phyloP scores from a whole-genome alignment of 1,140 invertebrate species.

The Galleria mellonella region DNA sequence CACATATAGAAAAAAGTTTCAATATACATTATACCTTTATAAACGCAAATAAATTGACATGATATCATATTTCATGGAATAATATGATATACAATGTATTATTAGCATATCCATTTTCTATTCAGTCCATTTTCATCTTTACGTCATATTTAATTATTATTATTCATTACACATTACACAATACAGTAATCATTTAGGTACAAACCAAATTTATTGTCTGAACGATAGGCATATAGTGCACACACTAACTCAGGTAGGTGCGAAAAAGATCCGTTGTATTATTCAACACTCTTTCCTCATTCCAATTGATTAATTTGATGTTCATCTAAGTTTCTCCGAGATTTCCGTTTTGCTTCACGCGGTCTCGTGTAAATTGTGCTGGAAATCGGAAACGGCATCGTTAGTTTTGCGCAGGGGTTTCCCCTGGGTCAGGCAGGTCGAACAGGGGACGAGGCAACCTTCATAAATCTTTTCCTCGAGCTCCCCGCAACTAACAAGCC shows the following conservation, averaged over 20 bases:
- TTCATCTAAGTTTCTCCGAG: constrained; percentile 34
- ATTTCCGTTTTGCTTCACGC: constrained; percentile 27
- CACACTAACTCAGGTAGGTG: constrained; percentile 8
- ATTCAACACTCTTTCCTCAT: constrained; percentile 21
- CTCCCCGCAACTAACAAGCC: constrained; percentile 63
- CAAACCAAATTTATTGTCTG: too few relatives aligned
- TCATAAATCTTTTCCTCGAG: constrained; percentile 66
- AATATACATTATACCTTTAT: too few relatives aligned
- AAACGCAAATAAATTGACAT: too few relatives aligned
- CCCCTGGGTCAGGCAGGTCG: constrained; percentile 47
- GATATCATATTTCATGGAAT: too few relatives aligned
- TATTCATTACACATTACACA: too few relatives aligned
- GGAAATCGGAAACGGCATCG: constrained; percentile 61
- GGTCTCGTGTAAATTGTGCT: constrained; percentile 58
- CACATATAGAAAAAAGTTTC: too few relatives aligned
- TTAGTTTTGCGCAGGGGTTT: constrained; percentile 50
- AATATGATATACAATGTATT: too few relatives aligned
- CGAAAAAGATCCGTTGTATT: constrained; percentile 22
- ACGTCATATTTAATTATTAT: too few relatives aligned
- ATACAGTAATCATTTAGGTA: too few relatives aligned
- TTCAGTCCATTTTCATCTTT: too few relatives aligned
- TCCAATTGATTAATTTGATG: constrained; percentile 34
- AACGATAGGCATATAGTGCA: too few relatives aligned
- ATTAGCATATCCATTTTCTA: too few relatives aligned
- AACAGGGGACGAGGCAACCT: constrained; percentile 49